Base-by-base conservation (phyloP, 2,113 vertebrate species). In the Aplodontia rufa region DNA sequence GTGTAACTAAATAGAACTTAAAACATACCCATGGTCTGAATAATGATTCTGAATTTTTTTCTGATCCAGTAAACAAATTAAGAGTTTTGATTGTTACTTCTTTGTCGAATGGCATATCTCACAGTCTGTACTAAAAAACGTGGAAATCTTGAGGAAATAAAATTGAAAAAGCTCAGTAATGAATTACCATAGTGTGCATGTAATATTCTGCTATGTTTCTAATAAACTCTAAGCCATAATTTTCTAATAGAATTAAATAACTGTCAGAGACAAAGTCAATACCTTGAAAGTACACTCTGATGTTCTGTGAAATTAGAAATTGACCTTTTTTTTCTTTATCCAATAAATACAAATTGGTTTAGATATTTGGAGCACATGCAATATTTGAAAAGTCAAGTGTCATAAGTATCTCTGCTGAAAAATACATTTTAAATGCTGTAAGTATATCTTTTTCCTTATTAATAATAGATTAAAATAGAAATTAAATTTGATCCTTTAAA, bases 231-330 rank as follows among this genome's bases (percentile, higher is more conserved):
- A 72, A 94, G 90, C 74, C 60, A 53, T 78, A 68, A 87, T 94
- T 96, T 97, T 96, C 87, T 94, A 90, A 90, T 81, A 87, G 72
- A 91, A 82, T 96, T 62, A 93, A 95, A 94, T 94, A 89, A 94
- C 62, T 91, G 79, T 91, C 55, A 95, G 94, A 93, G 90, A 55
- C 64, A 96, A 94, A 97, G 93, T 96, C 94, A 95, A 68, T 97
- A 89, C n/a, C 87, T 75, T 96, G 74, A 93, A 90, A 95, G 79
- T 26, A 75, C 4, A 95, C 32, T 85, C 37, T 47, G 74, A 96
- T 96, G 74, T 91, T 85, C 94, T 95, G 79, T 90, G 69, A 93
- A 96, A 95, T 96, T 95, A 95, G 72, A 96, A 96, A 96, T 89
- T 89, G 92, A 95, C 51, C 40, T 81, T 92, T 88, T 88, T 55